Evolutionary conservation across 1,140 invertebrate genomes (phyloP).

Genomic region (Grapholita molesta): DNA sequence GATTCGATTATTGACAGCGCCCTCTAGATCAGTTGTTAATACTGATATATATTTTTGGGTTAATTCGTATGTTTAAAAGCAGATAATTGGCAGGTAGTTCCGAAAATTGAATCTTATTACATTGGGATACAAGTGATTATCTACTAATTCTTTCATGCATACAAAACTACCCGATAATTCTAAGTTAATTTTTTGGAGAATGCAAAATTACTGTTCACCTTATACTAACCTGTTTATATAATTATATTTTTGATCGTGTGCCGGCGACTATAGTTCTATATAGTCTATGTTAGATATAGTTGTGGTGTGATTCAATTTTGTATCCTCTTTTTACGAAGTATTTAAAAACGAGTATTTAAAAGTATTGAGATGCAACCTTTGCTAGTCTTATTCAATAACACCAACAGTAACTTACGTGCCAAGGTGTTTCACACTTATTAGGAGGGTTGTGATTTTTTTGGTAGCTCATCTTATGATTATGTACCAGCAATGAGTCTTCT

Average conservation of each 20-base stretch:
- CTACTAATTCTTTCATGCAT: no score
- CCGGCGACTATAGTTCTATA: no score
- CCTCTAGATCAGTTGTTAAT: neutral
- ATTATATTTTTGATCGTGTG: no score
- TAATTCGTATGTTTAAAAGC: no score
- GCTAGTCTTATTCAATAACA: slow-evolving; percentile 21
- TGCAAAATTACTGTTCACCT: no score
- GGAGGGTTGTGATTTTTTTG: slow-evolving; percentile 57
- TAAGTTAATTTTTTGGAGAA: no score
- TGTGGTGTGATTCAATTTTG: slow-evolving; percentile 18
- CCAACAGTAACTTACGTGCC: slow-evolving; percentile 27
- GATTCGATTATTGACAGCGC: neutral
- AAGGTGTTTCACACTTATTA: slow-evolving; percentile 30
- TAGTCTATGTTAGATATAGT: neutral
- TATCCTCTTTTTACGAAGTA: slow-evolving; percentile 16
- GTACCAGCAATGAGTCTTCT: neutral
- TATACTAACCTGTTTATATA: no score
- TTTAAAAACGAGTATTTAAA: slow-evolving; percentile 23
- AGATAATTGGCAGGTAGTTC: no score
- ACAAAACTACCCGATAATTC: no score
- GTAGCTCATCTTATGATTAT: slow-evolving; percentile 25
- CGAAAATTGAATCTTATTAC: no score
- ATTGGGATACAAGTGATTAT: no score
- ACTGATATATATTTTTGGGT: neutral
- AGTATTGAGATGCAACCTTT: slow-evolving; percentile 20